Base-by-base conservation (phyloP, 1,140 invertebrate genomes). In the Hirudo medicinalis region DNA sequence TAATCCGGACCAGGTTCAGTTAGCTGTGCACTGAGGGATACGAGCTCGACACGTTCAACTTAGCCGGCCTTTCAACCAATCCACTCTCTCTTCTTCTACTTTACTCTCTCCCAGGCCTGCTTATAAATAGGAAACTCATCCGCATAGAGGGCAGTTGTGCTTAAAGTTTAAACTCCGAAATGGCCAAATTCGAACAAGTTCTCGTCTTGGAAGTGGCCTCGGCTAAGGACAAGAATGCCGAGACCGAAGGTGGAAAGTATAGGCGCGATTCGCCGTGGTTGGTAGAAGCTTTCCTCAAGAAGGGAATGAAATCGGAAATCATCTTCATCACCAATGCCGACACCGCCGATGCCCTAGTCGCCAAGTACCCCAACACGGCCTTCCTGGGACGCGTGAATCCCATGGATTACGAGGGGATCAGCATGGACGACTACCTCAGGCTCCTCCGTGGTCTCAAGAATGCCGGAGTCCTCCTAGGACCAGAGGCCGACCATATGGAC, bases 381-480 rank as follows among this genome's bases (percentile, higher is more conserved):
- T 74, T 74, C 73, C 73, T 74, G 9, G 73, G 73, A 11, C 73
- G 73, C 29, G 73, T 74, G n/a, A 74, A 74, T 49, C 73, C 73
- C 40, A 74, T 74, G 73, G 73, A 74, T 54, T 74, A 74, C 49
- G 54, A 54, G 5, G 69, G 54, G 69, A 70, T 73, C 20, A 22
- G 20, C 11, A 40, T 74, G 8, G 60, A 74, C 57, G 70, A 74
- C 54, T 71, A 71, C 67, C 49, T 74, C 29, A 70, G 54, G 40
- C 25, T 71, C 11, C 66, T 74, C 22, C 25, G 54, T 40, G 73
- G 73, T 11, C 66, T 74, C 17, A 68, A 71, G 43, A 25, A 66
- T 9, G 70, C 54, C 22, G 73, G 70, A 29, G 29, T 68, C 6
- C 66, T 74, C 15, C 25, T 74, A 19, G 73, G 73, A 20, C 73